Base-by-base conservation (phyloP, 2,888 invertebrate species). In the Nemurella pictetii region DNA sequence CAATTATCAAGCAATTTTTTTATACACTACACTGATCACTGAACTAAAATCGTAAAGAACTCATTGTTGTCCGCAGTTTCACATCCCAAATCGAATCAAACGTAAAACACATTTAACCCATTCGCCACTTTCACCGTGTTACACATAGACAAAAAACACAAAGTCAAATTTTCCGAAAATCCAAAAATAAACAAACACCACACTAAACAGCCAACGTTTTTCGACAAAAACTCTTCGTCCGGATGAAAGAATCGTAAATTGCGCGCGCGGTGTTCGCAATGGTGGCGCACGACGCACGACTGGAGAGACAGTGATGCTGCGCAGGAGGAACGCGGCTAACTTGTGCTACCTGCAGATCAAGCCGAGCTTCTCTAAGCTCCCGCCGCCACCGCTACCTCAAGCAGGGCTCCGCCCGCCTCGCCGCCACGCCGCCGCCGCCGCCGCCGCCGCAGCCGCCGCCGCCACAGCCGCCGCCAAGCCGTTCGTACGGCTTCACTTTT, bases 321-420 rank as follows among this genome's bases (percentile, higher is more conserved):
- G 35, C 36, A 28, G 80, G 26, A 32, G 4, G 80, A 80, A 12
- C 25, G 80, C 80, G 20, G 80, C 80, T 35, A 75, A 26, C 80
- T 32, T 29, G 30, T 30, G 78, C 78, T 78, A 78, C 78, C 35
- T 80, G 80, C 80, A 80, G 80, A 80, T 80, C 80, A 35, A 26
- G 78, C 20, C 32, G 35, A 80, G 80, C 80, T 80, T 80, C 80
- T 32, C 35, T 32, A 12, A 3, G 80, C 80, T 80, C 80, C 80
- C 80, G 80, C 80, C 80, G 35, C n/a, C 80, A 80, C n/a, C 80
- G 80, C 80, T 80, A 80, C 80, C 36, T 80, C 35, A 80, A 80
- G 32, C 30, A 35, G 29, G 29, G 32, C 75, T 15, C 32, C 30
- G 26, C 80, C 36, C 15, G 26, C 74, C n/a, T 25, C 25, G 74